These are phyloP conservation scores for Lamproptera curius DNA, from an alignment of 2,888 invertebrate genomes.

Conservation along the genomic window DNA sequence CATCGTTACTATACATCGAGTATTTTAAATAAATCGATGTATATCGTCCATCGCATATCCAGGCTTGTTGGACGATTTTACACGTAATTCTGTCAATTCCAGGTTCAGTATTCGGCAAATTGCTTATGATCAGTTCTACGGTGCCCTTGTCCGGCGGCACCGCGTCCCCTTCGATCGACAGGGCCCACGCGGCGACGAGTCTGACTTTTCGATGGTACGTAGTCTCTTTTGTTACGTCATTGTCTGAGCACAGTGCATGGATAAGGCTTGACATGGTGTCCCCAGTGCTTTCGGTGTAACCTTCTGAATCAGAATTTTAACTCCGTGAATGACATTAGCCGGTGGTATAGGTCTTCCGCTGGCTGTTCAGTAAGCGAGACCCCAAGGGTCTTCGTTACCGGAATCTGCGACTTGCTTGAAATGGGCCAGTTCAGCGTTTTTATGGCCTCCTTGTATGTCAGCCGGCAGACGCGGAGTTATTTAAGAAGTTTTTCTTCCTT, in stretches of 20 bases:
- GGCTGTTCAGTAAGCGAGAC: neutral
- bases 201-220: too few species aligned
- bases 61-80: neutral
- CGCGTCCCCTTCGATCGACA: constrained; percentile 14
- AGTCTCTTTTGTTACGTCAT: too few species aligned
- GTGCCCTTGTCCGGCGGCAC: neutral
- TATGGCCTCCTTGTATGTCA: neutral
- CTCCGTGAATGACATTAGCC: neutral
- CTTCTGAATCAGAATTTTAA: neutral
- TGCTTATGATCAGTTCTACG: too few species aligned
- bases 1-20: too few species aligned
- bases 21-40: too few species aligned
- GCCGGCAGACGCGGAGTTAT: neutral
- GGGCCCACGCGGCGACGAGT: too few species aligned
- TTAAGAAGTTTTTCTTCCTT: too few species aligned
- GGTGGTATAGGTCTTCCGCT: too few species aligned
- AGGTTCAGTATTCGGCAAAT: too few species aligned
- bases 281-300: too few species aligned
- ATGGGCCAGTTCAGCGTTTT: neutral
- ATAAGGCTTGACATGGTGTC: too few species aligned
- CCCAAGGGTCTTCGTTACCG: neutral
- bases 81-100: neutral
- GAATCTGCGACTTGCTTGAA: neutral
- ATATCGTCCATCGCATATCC: too few species aligned
- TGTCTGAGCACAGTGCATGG: neutral